Evolutionary conservation across 2,888 invertebrate species (phyloP).

Genomic region (Brachypalpus laphriformis): DNA sequence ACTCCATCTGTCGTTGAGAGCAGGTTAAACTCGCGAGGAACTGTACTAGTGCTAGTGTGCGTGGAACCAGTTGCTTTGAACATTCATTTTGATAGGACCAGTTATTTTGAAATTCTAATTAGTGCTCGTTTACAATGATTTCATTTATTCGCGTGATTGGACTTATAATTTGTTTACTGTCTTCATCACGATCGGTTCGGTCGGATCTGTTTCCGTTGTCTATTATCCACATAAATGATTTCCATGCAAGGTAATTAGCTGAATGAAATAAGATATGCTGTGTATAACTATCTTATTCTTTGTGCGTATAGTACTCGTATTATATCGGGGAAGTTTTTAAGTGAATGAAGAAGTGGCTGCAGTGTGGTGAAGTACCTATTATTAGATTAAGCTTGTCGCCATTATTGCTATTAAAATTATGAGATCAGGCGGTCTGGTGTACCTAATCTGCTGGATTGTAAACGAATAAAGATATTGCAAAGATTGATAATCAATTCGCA

Average conservation of each 20-base stretch:
- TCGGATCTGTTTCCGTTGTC: slow-evolving; percentile 79
- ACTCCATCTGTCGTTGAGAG: slow-evolving; percentile 11
- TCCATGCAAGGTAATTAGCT: slow-evolving; percentile 80
- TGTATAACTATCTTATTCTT: neutral
- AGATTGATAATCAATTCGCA: no score
- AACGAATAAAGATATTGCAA: neutral
- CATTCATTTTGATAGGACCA: neutral
- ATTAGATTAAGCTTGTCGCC: neutral
- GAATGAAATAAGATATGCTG: neutral
- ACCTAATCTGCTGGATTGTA: neutral
- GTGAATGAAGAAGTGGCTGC: neutral
- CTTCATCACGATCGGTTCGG: slow-evolving; percentile 25
- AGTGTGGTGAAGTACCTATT: neutral
- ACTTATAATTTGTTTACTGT: slow-evolving; percentile 30
- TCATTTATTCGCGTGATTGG: slow-evolving; percentile 10
- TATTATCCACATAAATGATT: slow-evolving; percentile 82
- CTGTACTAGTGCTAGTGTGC: neutral
- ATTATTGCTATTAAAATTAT: neutral
- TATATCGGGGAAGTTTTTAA: neutral
- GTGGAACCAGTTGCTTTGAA: neutral
- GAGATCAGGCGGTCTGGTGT: neutral
- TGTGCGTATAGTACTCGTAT: no score
- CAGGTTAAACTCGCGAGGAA: slow-evolving; percentile 32
- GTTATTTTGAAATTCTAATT: neutral
- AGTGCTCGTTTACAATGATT: slow-evolving; percentile 20